Evolutionary conservation across 2,888 invertebrate species (phyloP).

Genomic region (Acleris holmiana): DNA sequence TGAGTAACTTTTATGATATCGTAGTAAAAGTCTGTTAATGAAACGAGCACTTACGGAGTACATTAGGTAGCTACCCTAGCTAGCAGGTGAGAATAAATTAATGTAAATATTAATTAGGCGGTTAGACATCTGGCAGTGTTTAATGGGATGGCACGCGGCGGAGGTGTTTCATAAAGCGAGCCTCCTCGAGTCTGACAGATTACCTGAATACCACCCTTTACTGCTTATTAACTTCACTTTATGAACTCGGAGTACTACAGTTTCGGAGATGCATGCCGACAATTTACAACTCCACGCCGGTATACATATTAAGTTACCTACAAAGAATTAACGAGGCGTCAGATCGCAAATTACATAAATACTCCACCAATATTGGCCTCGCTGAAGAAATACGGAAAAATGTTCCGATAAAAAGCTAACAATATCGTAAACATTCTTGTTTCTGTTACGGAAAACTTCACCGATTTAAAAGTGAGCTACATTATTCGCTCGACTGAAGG

Average conservation of each 20-base stretch:
- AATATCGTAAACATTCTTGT: constrained; percentile 49
- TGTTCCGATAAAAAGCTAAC: constrained; percentile 36
- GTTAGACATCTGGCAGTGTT: constrained; percentile 44
- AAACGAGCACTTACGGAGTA: constrained; percentile 28
- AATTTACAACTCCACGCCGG: constrained; percentile 38
- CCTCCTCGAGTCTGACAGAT: constrained; percentile 54
- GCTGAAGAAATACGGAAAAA: constrained; percentile 32
- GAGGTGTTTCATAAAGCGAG: constrained; percentile 45
- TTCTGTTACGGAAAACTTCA: constrained; percentile 56
- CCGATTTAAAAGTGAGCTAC: constrained; percentile 59
- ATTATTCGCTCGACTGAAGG: constrained; percentile 53
- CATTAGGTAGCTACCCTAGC: constrained; percentile 35
- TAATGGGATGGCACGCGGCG: constrained; percentile 45
- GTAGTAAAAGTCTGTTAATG: constrained; percentile 7
- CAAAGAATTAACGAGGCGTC: constrained; percentile 32
- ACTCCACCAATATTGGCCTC: constrained; percentile 28
- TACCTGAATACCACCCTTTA: constrained; percentile 56
- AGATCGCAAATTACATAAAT: constrained; percentile 28
- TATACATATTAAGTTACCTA: constrained; percentile 20
- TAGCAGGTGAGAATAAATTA: constrained; percentile 42
- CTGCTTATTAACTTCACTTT: constrained; percentile 61
- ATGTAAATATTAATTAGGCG: constrained; percentile 50
- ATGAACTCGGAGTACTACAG: constrained; percentile 51
- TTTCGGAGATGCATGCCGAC: constrained; percentile 39
- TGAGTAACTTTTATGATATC: no score